Evolutionary conservation across 1,140 invertebrate species (phyloP), one percentile per base, ranked within the genome.

Genomic region (Galendromus occidentalis): DNA sequence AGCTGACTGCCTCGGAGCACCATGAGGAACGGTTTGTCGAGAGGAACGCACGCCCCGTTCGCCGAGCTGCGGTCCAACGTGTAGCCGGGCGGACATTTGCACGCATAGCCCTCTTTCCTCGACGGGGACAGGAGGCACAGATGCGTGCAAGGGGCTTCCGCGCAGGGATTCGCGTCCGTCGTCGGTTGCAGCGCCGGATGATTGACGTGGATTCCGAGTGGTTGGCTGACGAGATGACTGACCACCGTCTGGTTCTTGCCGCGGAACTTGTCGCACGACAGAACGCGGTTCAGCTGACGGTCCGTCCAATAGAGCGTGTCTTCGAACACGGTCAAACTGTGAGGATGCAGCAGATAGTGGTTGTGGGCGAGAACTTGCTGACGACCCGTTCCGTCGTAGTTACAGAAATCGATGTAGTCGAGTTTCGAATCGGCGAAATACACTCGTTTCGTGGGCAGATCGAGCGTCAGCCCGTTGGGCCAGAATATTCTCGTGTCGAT

Each of bases 341-440:
- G 93, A 0, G 94, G 93, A 79, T 98, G 94, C 0, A 94, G 76
- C 0, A 96, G 76, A 72, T 96, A 96, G 74, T 78, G 75, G 66
- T 76, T 75, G 69, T 76, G 77, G 1, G 75, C 72, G 51, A 79
- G 71, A 25, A 81, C 77, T 77, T 94, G 89, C 66, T 88, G 85
- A 30, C 92, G 77, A 5, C 87, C 86, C 0, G 82, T 84, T 18
- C 95, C 95, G 72, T 98, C 89, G 75, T 99, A 99, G 70, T 94
- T 86, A 72, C 92, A 96, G 72, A 93, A 97, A 74, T 98, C 94
- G 55, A 99, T 98, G 69, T 93, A 98, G 73, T 98, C 94, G 14
- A 98, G 75, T 73, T 97, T 94, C 0, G 89, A 93, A 76, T 98
- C 95, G 7, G 92, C 92, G 75, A 98, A 98, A 74, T 98, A 99